Evolutionary conservation across 2,888 invertebrate genomes (phyloP).

Genomic region (Eristalinus sepulchralis): DNA sequence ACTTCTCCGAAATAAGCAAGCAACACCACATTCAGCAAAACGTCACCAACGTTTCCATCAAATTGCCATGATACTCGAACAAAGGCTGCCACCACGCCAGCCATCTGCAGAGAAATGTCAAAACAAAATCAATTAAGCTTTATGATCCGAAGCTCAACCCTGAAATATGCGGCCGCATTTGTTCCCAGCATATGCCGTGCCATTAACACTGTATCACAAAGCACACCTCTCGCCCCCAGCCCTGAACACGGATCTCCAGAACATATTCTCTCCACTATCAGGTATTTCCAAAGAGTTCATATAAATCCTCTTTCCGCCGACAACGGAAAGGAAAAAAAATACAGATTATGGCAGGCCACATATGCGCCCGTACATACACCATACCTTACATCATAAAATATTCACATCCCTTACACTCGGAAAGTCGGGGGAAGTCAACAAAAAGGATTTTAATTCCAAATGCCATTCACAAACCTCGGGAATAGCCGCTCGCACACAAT

Average conservation of each 20-base stretch:
- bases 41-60: neutral
- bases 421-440: neutral
- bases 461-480: conserved; percentile 38
- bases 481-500: conserved; percentile 44
- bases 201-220: conserved; percentile 16
- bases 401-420: conserved; percentile 39
- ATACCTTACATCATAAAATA: conserved; percentile 58
- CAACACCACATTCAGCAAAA: neutral
- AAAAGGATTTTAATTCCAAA: conserved; percentile 49
- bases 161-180: neutral
- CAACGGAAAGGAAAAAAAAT: neutral
- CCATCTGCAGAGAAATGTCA: neutral
- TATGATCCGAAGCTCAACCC: neutral
- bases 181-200: neutral
- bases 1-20: neutral
- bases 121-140: neutral
- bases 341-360: conserved; percentile 2
- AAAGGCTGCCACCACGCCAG: neutral
- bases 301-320: conserved; percentile 12
- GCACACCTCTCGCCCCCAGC: neutral
- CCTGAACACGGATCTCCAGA: neutral
- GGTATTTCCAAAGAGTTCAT: conserved; percentile 13
- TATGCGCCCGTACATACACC: conserved; percentile 18
- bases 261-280: conserved; percentile 11
- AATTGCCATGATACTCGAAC: neutral